These are phyloP conservation scores for Pteruthius melanotis DNA, from an alignment of 2,113 vertebrate species.

Conservation along the genomic window DNA sequence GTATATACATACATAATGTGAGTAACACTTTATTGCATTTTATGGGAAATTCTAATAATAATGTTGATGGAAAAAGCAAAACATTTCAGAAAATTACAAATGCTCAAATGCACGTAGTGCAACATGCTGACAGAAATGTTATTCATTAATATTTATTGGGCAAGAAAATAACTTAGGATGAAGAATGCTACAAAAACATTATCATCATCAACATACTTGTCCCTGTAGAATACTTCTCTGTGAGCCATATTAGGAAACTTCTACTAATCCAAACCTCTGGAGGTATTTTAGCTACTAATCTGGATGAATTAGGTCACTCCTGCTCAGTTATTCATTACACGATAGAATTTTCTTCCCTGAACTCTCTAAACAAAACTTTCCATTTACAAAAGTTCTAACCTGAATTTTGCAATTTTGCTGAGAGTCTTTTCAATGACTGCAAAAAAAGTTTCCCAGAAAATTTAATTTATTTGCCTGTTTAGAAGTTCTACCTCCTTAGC, in stretches of 20 bases:
- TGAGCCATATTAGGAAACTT: background rate
- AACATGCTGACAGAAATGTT: background rate
- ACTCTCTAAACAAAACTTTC: background rate
- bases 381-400: background rate
- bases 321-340: background rate
- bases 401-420: background rate
- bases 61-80: background rate
- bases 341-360: background rate
- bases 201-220: background rate
- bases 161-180: background rate
- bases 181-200: background rate
- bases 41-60: background rate
- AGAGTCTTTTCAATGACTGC: background rate
- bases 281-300: background rate
- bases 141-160: background rate
- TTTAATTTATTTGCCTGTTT: background rate
- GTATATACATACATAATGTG: no score
- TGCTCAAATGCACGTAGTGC: rapidly evolving
- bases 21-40: background rate
- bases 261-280: constrained; percentile 20
- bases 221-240: background rate
- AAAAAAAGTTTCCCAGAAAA: background rate
- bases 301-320: background rate
- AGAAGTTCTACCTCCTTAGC: background rate
- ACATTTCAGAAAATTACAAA: background rate